Evolutionary conservation across 2,888 invertebrate species (phyloP).

Genomic region (Drosophila putrida): DNA sequence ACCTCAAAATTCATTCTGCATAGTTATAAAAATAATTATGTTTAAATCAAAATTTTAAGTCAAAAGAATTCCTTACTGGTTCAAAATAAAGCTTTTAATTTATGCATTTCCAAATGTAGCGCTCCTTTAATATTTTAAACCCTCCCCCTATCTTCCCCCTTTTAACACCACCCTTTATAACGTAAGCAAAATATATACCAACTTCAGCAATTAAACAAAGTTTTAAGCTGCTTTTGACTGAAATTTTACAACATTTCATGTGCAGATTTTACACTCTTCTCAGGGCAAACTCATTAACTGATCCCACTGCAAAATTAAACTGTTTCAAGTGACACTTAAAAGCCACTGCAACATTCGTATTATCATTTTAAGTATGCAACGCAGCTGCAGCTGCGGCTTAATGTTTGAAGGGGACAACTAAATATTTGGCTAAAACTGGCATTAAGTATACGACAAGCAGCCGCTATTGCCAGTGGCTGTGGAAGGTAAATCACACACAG

Average conservation of each 20-base stretch:
- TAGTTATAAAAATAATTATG: too few species aligned
- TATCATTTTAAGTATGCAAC: not conserved
- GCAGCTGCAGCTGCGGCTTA: conserved; percentile 8
- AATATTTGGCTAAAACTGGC: conserved; percentile 34
- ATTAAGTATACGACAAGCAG: conserved; percentile 2
- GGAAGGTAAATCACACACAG: conserved; percentile 15
- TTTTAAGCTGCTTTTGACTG: not conserved
- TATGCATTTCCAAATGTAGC: too few species aligned
- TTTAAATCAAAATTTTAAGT: too few species aligned
- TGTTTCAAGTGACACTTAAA: conserved; percentile 1
- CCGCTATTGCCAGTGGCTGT: not conserved
- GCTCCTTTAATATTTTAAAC: too few species aligned
- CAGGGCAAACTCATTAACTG: not conserved
- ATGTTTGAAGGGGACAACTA: conserved; percentile 11
- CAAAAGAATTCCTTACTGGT: too few species aligned
- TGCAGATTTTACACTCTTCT: not conserved
- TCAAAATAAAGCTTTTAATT: too few species aligned
- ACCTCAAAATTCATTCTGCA: too few species aligned
- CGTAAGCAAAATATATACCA: too few species aligned
- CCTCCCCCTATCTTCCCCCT: too few species aligned
- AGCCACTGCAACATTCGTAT: conserved; percentile 4
- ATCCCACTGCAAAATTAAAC: conserved; percentile 5
- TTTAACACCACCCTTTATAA: too few species aligned
- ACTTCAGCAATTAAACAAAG: not conserved
- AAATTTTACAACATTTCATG: not conserved